Conservation (phyloP, 2,113 vertebrate genomes). For the Mastomys natalensis region DNA sequence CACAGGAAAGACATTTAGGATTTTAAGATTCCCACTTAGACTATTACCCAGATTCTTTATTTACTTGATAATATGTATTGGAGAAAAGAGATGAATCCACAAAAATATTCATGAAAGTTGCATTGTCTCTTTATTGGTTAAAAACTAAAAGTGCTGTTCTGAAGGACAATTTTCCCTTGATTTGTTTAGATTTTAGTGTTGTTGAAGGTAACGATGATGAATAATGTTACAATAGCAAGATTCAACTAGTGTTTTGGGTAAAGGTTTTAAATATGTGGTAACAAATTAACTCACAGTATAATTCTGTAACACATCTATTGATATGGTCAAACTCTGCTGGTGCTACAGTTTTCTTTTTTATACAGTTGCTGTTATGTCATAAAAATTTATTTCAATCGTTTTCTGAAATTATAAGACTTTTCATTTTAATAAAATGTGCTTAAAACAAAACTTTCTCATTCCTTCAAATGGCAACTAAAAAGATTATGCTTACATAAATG, state of each 20-base stretch:
- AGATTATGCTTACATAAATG: slow-evolving; percentile 31
- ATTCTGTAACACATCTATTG: slow-evolving; percentile 15
- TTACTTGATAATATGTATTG: not conserved
- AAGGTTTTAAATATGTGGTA: not conserved
- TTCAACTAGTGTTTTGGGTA: slow-evolving; percentile 40
- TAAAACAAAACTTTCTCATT: slow-evolving; percentile 21
- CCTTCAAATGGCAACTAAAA: slow-evolving; percentile 48
- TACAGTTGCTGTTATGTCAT: not conserved
- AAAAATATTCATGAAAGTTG: not conserved
- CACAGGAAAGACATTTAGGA: not conserved
- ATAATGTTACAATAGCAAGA: slow-evolving; percentile 20
- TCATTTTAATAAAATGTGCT: slow-evolving; percentile 39
- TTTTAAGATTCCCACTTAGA: not conserved
- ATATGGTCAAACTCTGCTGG: not conserved
- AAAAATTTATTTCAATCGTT: slow-evolving; percentile 47
- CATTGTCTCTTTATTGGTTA: not conserved
- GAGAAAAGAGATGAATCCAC: not conserved
- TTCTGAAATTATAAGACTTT: slow-evolving; percentile 47
- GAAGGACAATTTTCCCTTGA: not conserved
- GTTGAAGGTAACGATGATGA: not conserved
- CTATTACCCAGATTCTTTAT: too few species aligned
- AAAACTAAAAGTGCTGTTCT: not conserved
- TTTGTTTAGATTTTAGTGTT: slow-evolving; percentile 51
- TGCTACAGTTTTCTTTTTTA: not conserved
- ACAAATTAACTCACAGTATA: slow-evolving; percentile 11